phyloP scores from a whole-genome alignment of 2,888 invertebrate genomes.

The Dicranocentrus wangi region DNA sequence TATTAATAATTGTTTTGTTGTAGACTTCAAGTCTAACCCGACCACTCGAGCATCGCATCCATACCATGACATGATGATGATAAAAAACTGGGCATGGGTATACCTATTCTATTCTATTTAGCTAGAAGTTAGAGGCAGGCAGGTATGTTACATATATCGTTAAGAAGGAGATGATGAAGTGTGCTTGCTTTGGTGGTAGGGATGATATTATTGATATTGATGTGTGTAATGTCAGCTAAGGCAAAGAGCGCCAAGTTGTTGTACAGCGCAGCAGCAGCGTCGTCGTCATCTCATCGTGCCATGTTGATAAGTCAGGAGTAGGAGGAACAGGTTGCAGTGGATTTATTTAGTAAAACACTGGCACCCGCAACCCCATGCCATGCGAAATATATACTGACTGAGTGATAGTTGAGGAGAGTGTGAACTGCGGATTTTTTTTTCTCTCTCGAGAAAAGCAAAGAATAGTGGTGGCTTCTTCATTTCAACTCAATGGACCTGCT shows the following conservation, averaged over 20 bases:
- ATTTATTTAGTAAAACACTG: conserved; percentile 63
- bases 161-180: no score
- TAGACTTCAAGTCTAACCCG: no score
- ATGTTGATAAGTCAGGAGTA: conserved; percentile 19
- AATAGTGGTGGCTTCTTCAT: neutral
- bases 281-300: no score
- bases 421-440: conserved; percentile 42
- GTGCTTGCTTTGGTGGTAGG: neutral
- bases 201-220: conserved; percentile 21
- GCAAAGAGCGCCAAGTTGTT: neutral
- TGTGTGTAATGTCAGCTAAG: conserved; percentile 47
- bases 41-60: no score
- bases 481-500: neutral
- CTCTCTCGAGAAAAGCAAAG: conserved; percentile 45
- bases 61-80: no score
- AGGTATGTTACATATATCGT: no score
- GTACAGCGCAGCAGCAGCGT: conserved; percentile 12
- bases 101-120: no score
- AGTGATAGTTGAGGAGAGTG: conserved; percentile 28
- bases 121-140: no score
- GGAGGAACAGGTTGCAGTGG: conserved; percentile 59
- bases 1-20: no score
- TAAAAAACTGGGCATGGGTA: no score
- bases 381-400: no score
- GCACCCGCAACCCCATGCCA: no score